These are phyloP conservation scores for Nephila pilipes DNA, from an alignment of 1,140 invertebrate genomes.

Conservation along the genomic window DNA sequence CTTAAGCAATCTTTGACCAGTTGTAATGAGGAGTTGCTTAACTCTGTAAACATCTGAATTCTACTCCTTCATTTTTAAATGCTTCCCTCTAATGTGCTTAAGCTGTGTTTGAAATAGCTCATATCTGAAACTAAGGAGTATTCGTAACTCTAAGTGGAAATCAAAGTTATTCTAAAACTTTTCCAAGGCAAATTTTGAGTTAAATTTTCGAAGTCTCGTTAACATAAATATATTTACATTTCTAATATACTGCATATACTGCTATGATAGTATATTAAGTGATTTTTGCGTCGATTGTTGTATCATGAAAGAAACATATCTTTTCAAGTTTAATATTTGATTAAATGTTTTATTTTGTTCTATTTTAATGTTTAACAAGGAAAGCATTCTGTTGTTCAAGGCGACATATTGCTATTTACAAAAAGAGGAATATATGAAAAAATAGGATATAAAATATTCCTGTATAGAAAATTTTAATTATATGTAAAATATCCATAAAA, in stretches of 20 bases:
- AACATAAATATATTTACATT: background rate
- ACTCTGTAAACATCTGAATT: background rate
- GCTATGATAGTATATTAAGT: too few relatives aligned
- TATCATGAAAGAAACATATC: too few relatives aligned
- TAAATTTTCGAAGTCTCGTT: background rate
- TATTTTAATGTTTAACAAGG: too few relatives aligned
- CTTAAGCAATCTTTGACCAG: conserved; percentile 21
- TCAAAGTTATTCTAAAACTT: background rate
- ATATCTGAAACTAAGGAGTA: background rate
- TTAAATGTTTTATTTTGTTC: too few relatives aligned
- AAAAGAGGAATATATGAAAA: too few relatives aligned
- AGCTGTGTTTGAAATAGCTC: background rate
- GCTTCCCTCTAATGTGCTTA: background rate
- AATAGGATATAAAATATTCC: too few relatives aligned
- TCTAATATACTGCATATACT: background rate
- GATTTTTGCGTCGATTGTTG: too few relatives aligned
- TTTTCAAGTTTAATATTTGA: too few relatives aligned
- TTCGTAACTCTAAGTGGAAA: background rate
- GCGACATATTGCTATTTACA: too few relatives aligned
- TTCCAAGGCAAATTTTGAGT: background rate
- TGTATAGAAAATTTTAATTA: too few relatives aligned
- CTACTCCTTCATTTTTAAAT: background rate
- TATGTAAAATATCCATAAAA: too few relatives aligned
- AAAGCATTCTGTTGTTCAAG: too few relatives aligned
- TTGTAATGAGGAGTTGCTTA: background rate